Conservation (phyloP, 2,888 invertebrate species). For the Cacoxenus indagator region DNA sequence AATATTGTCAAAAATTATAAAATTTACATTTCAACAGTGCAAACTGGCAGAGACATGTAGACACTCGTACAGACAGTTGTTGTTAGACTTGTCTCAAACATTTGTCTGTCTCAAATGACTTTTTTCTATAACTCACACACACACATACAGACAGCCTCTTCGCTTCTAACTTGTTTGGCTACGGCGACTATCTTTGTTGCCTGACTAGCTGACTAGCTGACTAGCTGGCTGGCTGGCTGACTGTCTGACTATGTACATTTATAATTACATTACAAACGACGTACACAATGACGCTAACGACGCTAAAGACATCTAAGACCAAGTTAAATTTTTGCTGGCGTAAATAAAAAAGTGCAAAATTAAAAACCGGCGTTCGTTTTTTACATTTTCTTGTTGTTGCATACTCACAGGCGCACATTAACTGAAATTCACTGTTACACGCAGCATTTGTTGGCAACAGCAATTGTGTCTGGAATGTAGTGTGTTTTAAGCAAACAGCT, state of each 20-base stretch:
- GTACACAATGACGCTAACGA: not conserved
- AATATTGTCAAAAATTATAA: slow-evolving; percentile 21
- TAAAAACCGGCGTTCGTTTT: not conserved
- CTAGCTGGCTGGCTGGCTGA: not conserved
- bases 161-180: too few relatives aligned
- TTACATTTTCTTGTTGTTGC: not conserved
- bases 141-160: too few relatives aligned
- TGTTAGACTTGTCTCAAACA: not conserved
- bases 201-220: not conserved
- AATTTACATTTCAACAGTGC: slow-evolving; percentile 18
- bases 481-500: too few relatives aligned
- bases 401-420: not conserved
- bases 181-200: not conserved
- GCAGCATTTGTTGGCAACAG: not conserved
- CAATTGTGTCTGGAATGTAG: too few relatives aligned
- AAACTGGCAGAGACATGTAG: not conserved
- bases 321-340: not conserved
- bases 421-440: not conserved
- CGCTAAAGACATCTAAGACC: not conserved
- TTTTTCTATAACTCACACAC: too few relatives aligned
- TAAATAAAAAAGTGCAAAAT: not conserved
- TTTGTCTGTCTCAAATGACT: not conserved
- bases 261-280: slow-evolving; percentile 15
- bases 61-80: not conserved
- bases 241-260: slow-evolving; percentile 3